phyloP scores from a whole-genome alignment of 2,888 invertebrate genomes.

The Apodemia mormo region DNA sequence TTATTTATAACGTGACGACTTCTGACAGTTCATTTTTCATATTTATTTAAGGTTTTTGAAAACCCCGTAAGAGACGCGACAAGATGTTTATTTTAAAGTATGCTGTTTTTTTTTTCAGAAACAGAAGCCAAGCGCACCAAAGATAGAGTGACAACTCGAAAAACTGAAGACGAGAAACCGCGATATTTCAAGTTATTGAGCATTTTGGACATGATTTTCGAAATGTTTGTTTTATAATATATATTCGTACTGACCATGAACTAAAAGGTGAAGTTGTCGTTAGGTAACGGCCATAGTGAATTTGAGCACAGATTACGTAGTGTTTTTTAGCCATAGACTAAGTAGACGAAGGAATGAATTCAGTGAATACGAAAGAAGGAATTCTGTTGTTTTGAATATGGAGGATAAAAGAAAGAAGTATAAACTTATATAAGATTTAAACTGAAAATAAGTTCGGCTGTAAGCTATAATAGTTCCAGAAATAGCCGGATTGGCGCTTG shows the following conservation, averaged over 20 bases:
- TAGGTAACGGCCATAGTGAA: background rate
- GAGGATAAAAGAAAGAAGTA: too few relatives aligned
- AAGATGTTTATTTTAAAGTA: too few relatives aligned
- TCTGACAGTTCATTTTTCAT: too few relatives aligned
- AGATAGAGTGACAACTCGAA: slow-evolving; percentile 44
- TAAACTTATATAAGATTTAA: too few relatives aligned
- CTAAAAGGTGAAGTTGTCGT: background rate
- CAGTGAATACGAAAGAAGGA: too few relatives aligned
- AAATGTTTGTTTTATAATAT: slow-evolving; percentile 59
- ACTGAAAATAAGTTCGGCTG: too few relatives aligned
- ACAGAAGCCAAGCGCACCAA: slow-evolving; percentile 32
- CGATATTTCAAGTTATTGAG: slow-evolving; percentile 54
- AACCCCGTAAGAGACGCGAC: too few relatives aligned
- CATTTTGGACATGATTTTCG: slow-evolving; percentile 63
- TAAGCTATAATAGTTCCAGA: too few relatives aligned
- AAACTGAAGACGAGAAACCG: slow-evolving; percentile 54
- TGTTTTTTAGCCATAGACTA: background rate
- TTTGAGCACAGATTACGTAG: background rate
- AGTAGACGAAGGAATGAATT: background rate
- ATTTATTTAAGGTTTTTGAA: too few relatives aligned
- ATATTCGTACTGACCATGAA: background rate
- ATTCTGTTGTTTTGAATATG: too few relatives aligned
- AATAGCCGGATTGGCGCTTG: too few relatives aligned
- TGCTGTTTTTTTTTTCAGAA: slow-evolving; percentile 44
- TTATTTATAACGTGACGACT: too few relatives aligned